Evolutionary conservation across 2,113 vertebrate species (phyloP).

Genomic region (Oreochromis aureus): DNA sequence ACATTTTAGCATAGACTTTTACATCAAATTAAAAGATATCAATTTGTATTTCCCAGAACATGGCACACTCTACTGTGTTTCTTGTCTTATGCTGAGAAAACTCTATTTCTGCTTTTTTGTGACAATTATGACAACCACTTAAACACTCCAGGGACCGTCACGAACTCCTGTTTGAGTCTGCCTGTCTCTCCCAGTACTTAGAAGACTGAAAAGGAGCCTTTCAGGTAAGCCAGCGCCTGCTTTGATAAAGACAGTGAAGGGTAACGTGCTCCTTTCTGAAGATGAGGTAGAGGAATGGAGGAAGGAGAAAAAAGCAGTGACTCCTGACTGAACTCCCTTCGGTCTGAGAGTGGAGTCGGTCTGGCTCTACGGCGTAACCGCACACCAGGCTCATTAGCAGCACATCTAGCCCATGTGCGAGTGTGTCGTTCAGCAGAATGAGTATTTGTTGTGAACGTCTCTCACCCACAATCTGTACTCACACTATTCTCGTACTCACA

Average conservation of each 20-base stretch:
- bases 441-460: slow-evolving; percentile 16
- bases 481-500: background rate
- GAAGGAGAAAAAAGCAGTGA: slow-evolving; percentile 46
- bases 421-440: background rate
- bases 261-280: slow-evolving; percentile 35
- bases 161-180: slow-evolving; percentile 27
- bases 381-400: slow-evolving; percentile 65
- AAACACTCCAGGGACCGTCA: slow-evolving; percentile 18
- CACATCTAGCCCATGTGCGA: slow-evolving; percentile 20
- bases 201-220: slow-evolving; percentile 24
- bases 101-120: background rate
- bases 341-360: slow-evolving; percentile 45
- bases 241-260: slow-evolving; percentile 54
- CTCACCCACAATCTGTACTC: slow-evolving; percentile 23
- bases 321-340: slow-evolving; percentile 63
- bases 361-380: slow-evolving; percentile 48
- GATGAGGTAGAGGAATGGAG: slow-evolving; percentile 29
- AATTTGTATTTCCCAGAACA: background rate
- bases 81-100: slow-evolving; percentile 2
- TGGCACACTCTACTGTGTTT: background rate
- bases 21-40: background rate
- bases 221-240: slow-evolving; percentile 39
- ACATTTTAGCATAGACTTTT: background rate
- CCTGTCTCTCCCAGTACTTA: slow-evolving; percentile 28
- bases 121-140: slow-evolving; percentile 37